Base-by-base conservation (phyloP, 2,113 vertebrate species). In the Ageneiosus marmoratus region DNA sequence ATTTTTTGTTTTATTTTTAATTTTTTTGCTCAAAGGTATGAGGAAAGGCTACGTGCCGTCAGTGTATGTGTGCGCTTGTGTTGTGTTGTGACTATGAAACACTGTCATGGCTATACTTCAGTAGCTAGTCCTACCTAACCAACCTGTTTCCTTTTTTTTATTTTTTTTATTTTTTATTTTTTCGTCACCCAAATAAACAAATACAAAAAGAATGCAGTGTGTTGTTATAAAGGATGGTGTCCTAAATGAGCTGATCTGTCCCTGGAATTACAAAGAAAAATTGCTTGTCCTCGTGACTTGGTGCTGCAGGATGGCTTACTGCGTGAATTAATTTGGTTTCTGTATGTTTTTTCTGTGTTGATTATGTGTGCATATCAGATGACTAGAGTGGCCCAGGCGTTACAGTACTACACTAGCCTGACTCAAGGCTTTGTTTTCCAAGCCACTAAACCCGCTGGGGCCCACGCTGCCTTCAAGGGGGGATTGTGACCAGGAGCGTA, bases 301-400 rank as follows among this genome's bases (percentile, higher is more conserved):
- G 96, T 94, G 90, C 92, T 96, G 94, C 92, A 95, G 94, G 96
- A 95, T 96, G 95, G 95, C 96, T 87, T 97, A 97, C 96, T 97
- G 96, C 97, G 91, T 93, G 96, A 97, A 98, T 98, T 98, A 98
- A 98, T 98, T 98, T 98, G 97, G 98, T 98, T 80, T 98, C 96
- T 98, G 96, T 99, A 97, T 98, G 96, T 99, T 98, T 97, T 99
- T 96, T 98, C 97, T 99, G 96, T 99, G 97, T 99, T 87, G 97
- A 99, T 94, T 98, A 98, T 99, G 95, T 99, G 98, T 99, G 98
- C 98, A 99, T 98, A 99, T 98, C 97, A 99, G 98, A 99, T 99
- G 96, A 99, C 97, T 99, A 99, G 97, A 96, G 95, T 98, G 97
- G 97, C 96, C 96, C 97, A 97, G 98, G 97, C 96, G 97, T 97